A percentile compares a stretch with the other conserved stretches of the same genome.
These are phyloP conservation scores for Pseudomyrmex flavicornis DNA, from an alignment of 1,140 invertebrate species.

Conservation along the genomic window DNA sequence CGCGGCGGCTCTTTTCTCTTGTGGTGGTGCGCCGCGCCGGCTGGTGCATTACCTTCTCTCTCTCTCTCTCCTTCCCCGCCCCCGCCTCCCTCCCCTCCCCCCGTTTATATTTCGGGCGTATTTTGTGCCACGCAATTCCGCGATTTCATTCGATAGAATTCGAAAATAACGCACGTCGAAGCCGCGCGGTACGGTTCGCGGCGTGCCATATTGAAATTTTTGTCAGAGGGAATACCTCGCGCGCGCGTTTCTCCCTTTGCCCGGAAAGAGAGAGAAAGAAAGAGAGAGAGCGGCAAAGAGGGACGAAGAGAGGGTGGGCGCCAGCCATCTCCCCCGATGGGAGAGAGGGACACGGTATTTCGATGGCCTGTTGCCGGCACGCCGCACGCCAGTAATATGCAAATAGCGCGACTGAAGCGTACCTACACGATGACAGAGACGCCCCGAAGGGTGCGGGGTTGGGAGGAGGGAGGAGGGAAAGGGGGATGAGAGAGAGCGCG, in stretches of 20 bases:
- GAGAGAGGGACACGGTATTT: constrained; percentile 69
- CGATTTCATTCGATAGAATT: constrained; percentile 63
- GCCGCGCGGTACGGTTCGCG: constrained; percentile 42
- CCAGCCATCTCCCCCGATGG: no score
- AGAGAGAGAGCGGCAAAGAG: no score
- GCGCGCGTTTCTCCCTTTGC: constrained; percentile 75
- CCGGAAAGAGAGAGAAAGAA: constrained; percentile 21
- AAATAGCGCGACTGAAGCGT: constrained; percentile 80
- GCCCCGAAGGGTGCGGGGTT: constrained; percentile 44
- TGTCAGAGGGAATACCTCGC: constrained; percentile 75
- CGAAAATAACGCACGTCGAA: constrained; percentile 34
- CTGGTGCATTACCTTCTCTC: constrained; percentile 35
- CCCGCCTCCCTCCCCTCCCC: not conserved
- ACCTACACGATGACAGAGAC: constrained; percentile 76
- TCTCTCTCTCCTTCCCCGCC: no score
- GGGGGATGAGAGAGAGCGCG: constrained; percentile 15
- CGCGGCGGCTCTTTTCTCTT: not conserved
- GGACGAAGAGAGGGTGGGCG: no score
- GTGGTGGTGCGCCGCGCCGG: not conserved
- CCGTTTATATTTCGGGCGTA: constrained; percentile 51
- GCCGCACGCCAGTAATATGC: constrained; percentile 80
- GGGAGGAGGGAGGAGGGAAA: not conserved
- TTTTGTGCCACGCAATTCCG: constrained; percentile 43
- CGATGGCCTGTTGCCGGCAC: constrained; percentile 79
- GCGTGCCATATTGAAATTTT: constrained; percentile 79